These are phyloP conservation scores for Kryptolebias ocellatus DNA, from an alignment of 2,797 vertebrate genomes.

Conservation along the genomic window DNA sequence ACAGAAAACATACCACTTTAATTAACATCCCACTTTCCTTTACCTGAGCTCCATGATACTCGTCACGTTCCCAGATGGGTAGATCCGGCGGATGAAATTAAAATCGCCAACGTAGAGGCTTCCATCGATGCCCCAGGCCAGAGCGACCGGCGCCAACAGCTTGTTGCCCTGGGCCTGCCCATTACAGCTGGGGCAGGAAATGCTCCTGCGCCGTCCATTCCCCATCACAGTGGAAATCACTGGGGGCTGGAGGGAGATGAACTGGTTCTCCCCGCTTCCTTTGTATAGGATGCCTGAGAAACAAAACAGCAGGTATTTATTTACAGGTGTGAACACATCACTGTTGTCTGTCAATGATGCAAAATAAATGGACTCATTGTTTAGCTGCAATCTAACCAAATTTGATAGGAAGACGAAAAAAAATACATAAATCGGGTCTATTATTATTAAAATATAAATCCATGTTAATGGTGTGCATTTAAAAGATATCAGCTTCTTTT, in stretches of 20 bases:
- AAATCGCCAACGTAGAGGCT: constrained; percentile 98
- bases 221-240: constrained; percentile 98
- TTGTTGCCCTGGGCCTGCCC: constrained; percentile 98
- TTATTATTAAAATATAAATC: background rate
- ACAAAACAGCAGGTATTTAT: constrained; percentile 20
- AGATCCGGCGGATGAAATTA: constrained; percentile 96
- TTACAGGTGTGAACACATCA: constrained; percentile 17
- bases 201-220: constrained; percentile 95
- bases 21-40: background rate
- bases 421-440: background rate
- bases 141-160: constrained; percentile 92
- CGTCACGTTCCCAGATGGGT: constrained; percentile 95
- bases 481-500: background rate
- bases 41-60: constrained; percentile 98
- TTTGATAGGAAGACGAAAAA: background rate
- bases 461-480: too few relatives aligned
- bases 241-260: constrained; percentile 95
- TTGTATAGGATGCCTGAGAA: constrained; percentile 94
- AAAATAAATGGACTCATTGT: constrained; percentile 18
- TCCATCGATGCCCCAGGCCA: constrained; percentile 94
- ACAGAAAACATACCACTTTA: too few relatives aligned
- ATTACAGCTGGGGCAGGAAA: constrained; percentile 98
- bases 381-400: background rate
- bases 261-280: constrained; percentile 96
- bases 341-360: constrained; percentile 6